Evolutionary conservation across 1,140 invertebrate genomes (phyloP), one percentile per base, ranked within the genome.

Genomic region (Drosophila erecta): DNA sequence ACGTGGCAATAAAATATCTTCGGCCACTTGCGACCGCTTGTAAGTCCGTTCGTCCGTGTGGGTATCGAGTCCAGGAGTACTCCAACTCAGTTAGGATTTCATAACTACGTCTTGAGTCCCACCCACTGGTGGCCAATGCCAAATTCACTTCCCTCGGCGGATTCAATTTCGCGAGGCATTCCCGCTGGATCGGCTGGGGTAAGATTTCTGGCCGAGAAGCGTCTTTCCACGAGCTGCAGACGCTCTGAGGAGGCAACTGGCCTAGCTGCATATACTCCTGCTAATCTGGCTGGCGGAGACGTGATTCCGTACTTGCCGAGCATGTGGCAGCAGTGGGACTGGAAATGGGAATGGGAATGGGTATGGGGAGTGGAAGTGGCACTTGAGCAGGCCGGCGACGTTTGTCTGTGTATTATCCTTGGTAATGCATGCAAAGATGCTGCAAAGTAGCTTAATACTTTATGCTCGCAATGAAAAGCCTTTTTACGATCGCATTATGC

Each of bases 401-500:
- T 49, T 50, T 50, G 77, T 79, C 73, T 90, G 84, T 80, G 74
- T 84, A 79, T 90, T 90, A 89, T 90, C 85, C 80, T 70, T 78
- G 64, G 72, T 89, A 83, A 84, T 89, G 80, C 84, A 89, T 89
- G 85, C 84, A 90, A 89, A 89, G 84, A 89, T 80, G 84, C 80
- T 89, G 84, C 85, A 89, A 89, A 89, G 84, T 89, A 89, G 84
- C 84, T 89, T 89, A 89, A 89, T 80, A 89, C 85, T 89, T 89
- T 89, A 89, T 89, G 84, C 85, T 80, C 65, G 84, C 84, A 89
- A 90, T 89, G 84, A 89, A 89, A 83, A 80, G 84, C 81, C 84
- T 89, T 87, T 87, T 89, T 89, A 89, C 79, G 84, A 89, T 89
- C 84, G 80, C 85, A 89, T 90, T 89, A 89, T 89, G 75, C 84